These are phyloP conservation scores for Entosphenus tridentatus DNA, from an alignment of 2,113 vertebrate genomes.

Conservation along the genomic window DNA sequence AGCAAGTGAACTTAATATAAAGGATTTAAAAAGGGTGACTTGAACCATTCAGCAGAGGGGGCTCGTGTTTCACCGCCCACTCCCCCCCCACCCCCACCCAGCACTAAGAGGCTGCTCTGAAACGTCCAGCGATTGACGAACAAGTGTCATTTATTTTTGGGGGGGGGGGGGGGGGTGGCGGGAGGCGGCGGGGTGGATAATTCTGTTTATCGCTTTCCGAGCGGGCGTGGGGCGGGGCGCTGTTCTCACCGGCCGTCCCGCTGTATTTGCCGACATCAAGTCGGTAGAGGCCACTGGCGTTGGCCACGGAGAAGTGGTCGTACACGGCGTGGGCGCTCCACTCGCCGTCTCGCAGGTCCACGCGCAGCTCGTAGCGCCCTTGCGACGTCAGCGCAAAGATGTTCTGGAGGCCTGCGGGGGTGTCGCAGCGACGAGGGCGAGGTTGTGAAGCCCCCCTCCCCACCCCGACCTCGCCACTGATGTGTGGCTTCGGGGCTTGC, in stretches of 20 bases:
- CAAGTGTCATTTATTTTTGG: not conserved
- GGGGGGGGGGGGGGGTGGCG: not conserved
- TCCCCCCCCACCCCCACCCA: too few relatives aligned
- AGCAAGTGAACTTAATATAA: too few relatives aligned
- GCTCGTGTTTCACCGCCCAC: too few relatives aligned
- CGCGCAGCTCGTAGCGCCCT: constrained; percentile 65
- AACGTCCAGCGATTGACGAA: not conserved
- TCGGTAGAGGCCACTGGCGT: constrained; percentile 51
- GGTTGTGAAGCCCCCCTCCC: not conserved
- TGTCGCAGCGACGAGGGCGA: not conserved
- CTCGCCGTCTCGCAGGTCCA: constrained; percentile 55
- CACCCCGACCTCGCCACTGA: too few relatives aligned
- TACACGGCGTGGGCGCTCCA: constrained; percentile 60
- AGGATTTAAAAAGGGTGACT: too few relatives aligned
- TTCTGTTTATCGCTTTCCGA: not conserved
- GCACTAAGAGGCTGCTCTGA: not conserved
- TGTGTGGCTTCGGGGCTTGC: too few relatives aligned
- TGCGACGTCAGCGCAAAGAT: constrained; percentile 69
- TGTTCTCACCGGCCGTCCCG: constrained; percentile 51
- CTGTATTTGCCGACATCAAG: constrained; percentile 69
- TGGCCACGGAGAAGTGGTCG: constrained; percentile 51
- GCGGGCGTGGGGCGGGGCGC: not conserved
- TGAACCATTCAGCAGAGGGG: too few relatives aligned
- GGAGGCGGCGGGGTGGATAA: not conserved
- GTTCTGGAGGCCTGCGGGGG: constrained; percentile 47